Base-by-base conservation (phyloP, 2,888 invertebrate species). In the Agonopterix heracliana region DNA sequence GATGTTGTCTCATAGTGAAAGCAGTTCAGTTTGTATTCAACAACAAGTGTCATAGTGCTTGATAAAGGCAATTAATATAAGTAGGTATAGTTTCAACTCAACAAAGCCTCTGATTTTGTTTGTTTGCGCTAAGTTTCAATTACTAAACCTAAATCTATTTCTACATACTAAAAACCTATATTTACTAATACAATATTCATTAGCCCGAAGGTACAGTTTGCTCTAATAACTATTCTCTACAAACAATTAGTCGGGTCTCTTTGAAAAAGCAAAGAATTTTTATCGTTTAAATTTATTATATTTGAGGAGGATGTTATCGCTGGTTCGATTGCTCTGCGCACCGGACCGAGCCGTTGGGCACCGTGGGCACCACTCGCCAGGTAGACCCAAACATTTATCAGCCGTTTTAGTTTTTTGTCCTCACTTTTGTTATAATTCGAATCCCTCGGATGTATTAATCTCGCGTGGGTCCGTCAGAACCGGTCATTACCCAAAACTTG, bases 371-470 rank as follows among this genome's bases (percentile, higher is more conserved):
- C 26, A 26, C 26, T 26, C 59, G 59, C 50, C 86, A 87, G 87
- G 87, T 85, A 86, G 74, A 76, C 62, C 68, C 68, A 64, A 76
- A 70, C 80, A 68, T 86, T 85, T 85, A 87, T 83, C 81, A 75
- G 73, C 70, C 74, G 73, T 81, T 87, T 82, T 76, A 68, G 73
- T 85, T 88, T 87, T 87, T 87, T 87, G 81, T 84, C 73, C 71
- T 65, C 63, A 61, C 76, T 72, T 80, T 83, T 81, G 80, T 85
- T 85, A 78, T 83, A 78, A 79, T 81, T 81, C 60, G 74, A 73
- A 81, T 78, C 81, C 82, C 75, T 80, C 69, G 75, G 78, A 88
- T 84, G 79, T 84, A 85, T 88, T 88, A 88, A 88, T 88, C 85
- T 85, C 78, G 74, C 63, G 80, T 79, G 80, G 76, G 78, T 76